A percentile compares a stretch with the other conserved stretches of the same genome.
These are phyloP conservation scores for Druon quercuslanigerum DNA, from an alignment of 1,140 invertebrate species.

Conservation along the genomic window DNA sequence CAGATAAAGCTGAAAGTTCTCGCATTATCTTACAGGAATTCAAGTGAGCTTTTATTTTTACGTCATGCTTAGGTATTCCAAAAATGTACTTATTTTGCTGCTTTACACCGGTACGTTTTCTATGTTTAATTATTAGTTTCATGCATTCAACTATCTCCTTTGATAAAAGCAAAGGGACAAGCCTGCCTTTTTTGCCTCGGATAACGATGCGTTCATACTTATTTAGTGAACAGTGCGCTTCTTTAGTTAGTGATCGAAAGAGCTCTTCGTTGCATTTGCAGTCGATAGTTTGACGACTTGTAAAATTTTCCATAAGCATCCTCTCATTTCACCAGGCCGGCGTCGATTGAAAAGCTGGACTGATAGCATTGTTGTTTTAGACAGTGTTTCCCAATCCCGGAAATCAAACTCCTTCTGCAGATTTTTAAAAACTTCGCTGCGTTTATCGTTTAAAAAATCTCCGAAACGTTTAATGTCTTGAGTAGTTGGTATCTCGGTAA, in stretches of 20 bases:
- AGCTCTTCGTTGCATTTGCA: conserved; percentile 9
- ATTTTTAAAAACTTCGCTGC: background rate
- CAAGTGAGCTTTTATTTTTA: too few species aligned
- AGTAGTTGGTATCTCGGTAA: conserved; percentile 20
- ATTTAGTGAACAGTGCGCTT: conserved; percentile 8
- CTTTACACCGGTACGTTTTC: conserved; percentile 28
- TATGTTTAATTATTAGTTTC: background rate
- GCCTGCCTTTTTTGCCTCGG: conserved; percentile 38
- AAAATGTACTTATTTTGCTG: conserved; percentile 42
- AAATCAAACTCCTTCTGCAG: background rate
- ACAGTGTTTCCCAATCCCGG: conserved; percentile 32
- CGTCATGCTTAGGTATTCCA: conserved; percentile 7
- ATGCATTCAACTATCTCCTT: conserved; percentile 32
- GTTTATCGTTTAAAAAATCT: conserved; percentile 32
- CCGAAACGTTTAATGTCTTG: conserved; percentile 36
- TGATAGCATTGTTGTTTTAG: conserved; percentile 10
- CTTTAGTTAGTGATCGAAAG: conserved; percentile 15
- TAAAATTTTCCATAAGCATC: conserved; percentile 33
- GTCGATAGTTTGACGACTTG: conserved; percentile 10
- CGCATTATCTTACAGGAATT: too few species aligned
- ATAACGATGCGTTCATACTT: conserved; percentile 35
- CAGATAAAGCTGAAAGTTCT: too few species aligned
- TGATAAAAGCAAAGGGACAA: conserved; percentile 37
- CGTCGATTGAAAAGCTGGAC: conserved; percentile 41
- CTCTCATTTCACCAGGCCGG: conserved; percentile 37